Evolutionary conservation across 2,888 invertebrate genomes (phyloP).

Genomic region (Catotricha subobsoleta): DNA sequence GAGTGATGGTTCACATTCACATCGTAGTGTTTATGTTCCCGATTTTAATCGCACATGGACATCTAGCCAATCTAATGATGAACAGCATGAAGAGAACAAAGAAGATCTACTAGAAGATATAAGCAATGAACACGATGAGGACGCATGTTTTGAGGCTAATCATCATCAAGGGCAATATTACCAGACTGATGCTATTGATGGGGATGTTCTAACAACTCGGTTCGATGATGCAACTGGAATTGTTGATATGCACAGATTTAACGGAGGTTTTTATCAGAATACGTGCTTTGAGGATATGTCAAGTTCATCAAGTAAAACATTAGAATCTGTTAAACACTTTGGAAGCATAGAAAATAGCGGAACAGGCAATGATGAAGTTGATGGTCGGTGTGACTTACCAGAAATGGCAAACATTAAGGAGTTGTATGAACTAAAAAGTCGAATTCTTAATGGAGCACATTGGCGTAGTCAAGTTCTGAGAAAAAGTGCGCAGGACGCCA

Average conservation of each 20-base stretch:
- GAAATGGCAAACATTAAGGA: slow-evolving; percentile 14
- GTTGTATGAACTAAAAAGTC: slow-evolving; percentile 13
- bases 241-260: neutral
- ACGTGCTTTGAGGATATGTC: slow-evolving; percentile 11
- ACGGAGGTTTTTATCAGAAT: slow-evolving; percentile 15
- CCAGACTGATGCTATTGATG: neutral
- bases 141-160: neutral
- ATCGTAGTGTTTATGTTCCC: slow-evolving; percentile 10
- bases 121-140: neutral
- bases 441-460: slow-evolving; percentile 13
- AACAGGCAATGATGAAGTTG: too few species aligned
- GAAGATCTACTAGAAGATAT: neutral
- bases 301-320: slow-evolving; percentile 14
- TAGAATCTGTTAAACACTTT: slow-evolving; percentile 13
- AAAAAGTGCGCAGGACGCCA: slow-evolving; percentile 7
- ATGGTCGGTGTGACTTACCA: slow-evolving; percentile 12
- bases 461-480: slow-evolving; percentile 13
- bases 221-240: neutral
- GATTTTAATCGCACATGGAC: too few species aligned
- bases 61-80: neutral
- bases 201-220: neutral
- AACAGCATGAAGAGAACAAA: neutral
- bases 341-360: too few species aligned
- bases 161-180: neutral
- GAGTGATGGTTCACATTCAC: slow-evolving; percentile 11